Evolutionary conservation across 2,888 invertebrate genomes (phyloP), one percentile per base, ranked within the genome.

Genomic region (Nowickia ferox): DNA sequence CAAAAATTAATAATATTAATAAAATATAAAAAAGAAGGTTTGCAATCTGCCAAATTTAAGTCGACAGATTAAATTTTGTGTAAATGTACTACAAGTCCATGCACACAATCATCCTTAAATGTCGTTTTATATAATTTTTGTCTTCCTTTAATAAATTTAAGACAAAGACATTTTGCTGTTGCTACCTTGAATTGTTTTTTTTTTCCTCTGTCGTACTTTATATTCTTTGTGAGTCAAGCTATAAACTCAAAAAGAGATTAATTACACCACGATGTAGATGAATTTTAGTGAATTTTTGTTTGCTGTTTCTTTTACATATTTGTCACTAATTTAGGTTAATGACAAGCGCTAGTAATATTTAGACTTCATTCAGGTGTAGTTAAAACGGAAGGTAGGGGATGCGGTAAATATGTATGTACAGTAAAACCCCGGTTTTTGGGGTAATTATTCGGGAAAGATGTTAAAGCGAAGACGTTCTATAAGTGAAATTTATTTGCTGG

Each of bases 201-300:
- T 38, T 75, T 53, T 13, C 3, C 59, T 69, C 4, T 42, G 11
- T 10, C 13, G n/a, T 11, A 2, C 46, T 17, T 5, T 42, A 11
- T 15, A 13, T 10, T 15, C 17, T 68, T 68, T 68, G 9, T 79
- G 79, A 72, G 15, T 55, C 71, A 72, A 38, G 30, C 40, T 19
- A 53, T 22, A 57, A 48, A 42, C 19, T 17, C 19, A 66, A 57
- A 77, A 68, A n/a, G 30, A 81, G 81, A 85, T 85, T 81, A 85
- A 81, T 81, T 85, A 63, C 74, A 63, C 5, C 38, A 22, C 38
- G 40, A 72, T 55, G 77, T 68, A 44, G 55, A 76, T 69, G 84
- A 57, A 69, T 79, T 79, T 68, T 11, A 59, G 51, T 42, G 22
- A 61, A 42, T 63, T 19, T 40, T 71, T n/a, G 1, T 22, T 68